Base-by-base conservation (phyloP, 2,113 vertebrate species). In the Pseudorhombus dupliciocellatus region DNA sequence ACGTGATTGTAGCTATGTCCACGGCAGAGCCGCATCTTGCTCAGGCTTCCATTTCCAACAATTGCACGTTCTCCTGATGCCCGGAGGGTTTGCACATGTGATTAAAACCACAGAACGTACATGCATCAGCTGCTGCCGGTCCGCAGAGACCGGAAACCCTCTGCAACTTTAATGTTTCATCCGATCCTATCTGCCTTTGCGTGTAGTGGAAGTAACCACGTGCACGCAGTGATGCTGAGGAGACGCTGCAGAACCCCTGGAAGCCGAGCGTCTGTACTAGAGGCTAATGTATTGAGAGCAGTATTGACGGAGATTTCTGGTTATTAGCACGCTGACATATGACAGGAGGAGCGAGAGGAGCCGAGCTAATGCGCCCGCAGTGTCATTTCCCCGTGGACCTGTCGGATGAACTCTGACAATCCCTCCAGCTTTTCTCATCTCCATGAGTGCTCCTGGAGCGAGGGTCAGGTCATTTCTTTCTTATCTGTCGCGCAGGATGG, bases 301-400 rank as follows among this genome's bases (percentile, higher is more conserved):
- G 58, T 79, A 82, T 82, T 71, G 70, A 69, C 84, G 68, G 6
- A 28, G 50, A 68, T 64, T 70, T 75, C 55, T 63, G 26, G 42
- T 60, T 58, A 87, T 91, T 88, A 88, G 70, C 80, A 84, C 81
- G 60, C 60, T 87, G 82, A 81, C 81, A 84, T 84, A 75, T 85
- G 79, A 87, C 77, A 78, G 66, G 1, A 42, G 81, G 55, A 31
- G 61, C 56, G 59, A 73, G 66, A 69, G 25, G 75, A 83, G 63
- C 60, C 18, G 71, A 54, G 75, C 71, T 86, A 76, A 86, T 85
- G 72, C 73, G 70, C 79, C 57, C 70, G 25, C 70, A 1, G 62
- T 66, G 74, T 80, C 71, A 77, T 83, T 84, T 88, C 71, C 79
- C 75, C 0, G 18, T 31, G 72, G 89, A 81, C 59, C 69, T 46